Percentiles rank a stretch among this genome's conserved stretches.
Conservation (phyloP, 2,888 invertebrate genomes). For the Melieria picta region DNA sequence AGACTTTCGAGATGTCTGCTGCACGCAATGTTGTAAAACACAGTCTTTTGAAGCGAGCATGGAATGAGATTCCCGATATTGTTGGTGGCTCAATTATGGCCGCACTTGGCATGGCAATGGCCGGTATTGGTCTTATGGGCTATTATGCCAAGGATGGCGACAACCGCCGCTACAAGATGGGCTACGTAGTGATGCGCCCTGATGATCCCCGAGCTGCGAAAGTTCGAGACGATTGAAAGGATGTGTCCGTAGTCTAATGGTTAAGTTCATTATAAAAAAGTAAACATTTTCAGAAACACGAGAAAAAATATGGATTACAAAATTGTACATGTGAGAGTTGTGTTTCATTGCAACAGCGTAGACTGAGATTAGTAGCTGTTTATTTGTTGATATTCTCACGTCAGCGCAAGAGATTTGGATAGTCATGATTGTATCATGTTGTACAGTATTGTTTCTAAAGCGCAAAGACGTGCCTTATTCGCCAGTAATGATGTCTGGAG, state of each 20-base stretch:
- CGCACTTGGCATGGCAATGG: conserved; percentile 70
- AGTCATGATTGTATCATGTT: too few species aligned
- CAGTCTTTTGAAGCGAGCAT: conserved; percentile 63
- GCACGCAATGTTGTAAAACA: conserved; percentile 55
- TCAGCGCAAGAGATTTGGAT: too few species aligned
- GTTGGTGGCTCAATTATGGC: conserved; percentile 72
- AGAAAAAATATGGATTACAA: too few species aligned
- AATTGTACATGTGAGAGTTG: too few species aligned
- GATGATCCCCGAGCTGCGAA: conserved; percentile 73
- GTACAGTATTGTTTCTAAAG: too few species aligned
- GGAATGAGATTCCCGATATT: conserved; percentile 80
- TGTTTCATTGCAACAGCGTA: too few species aligned
- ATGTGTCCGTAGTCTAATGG: not conserved
- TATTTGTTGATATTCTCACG: too few species aligned
- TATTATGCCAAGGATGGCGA: conserved; percentile 73
- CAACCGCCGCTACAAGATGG: conserved; percentile 73
- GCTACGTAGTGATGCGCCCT: conserved; percentile 73
- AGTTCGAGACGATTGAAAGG: conserved; percentile 68
- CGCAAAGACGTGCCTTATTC: too few species aligned
- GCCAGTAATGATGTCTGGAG: too few species aligned
- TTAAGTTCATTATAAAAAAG: too few species aligned
- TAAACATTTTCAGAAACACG: too few species aligned
- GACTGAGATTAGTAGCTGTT: too few species aligned
- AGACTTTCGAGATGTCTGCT: conserved; percentile 51
- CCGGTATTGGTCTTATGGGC: conserved; percentile 66